Percentiles rank a stretch among this genome's conserved stretches.
Conservation (phyloP, 2,113 vertebrate genomes). For the Ictalurus furcatus region DNA sequence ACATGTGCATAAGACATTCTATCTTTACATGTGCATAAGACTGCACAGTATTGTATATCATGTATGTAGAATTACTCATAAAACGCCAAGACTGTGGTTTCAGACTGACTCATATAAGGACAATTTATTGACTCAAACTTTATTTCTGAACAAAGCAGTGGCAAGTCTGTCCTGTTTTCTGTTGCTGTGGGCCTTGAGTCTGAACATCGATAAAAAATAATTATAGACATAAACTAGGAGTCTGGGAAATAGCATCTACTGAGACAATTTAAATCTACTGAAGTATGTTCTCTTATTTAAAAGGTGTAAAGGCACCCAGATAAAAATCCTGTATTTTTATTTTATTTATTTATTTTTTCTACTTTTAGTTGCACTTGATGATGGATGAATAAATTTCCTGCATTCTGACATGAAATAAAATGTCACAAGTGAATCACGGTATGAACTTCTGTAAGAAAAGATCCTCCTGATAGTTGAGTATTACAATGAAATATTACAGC, state of each 20-base stretch:
- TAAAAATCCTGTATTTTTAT: too few relatives aligned
- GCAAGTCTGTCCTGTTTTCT: background rate
- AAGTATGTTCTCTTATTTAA: background rate
- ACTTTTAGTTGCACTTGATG: background rate
- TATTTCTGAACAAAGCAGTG: background rate
- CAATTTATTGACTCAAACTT: conserved; percentile 9
- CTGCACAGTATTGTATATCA: background rate
- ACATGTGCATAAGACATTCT: background rate
- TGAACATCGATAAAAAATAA: background rate
- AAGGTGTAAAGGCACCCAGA: background rate
- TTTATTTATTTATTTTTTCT: background rate
- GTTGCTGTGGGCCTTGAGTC: background rate
- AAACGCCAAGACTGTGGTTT: background rate
- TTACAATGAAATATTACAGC: background rate
- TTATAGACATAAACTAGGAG: background rate
- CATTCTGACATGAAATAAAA: background rate
- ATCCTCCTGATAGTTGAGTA: background rate
- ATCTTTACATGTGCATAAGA: background rate
- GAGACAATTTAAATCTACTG: background rate
- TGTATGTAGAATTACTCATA: background rate
- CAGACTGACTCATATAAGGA: background rate
- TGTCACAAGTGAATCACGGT: background rate
- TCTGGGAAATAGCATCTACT: background rate
- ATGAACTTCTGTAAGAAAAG: background rate
- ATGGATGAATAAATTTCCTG: background rate